Percentiles rank a stretch among this genome's conserved stretches.
Conservation (phyloP, 1,140 invertebrate species). For the Lucilia cuprina region DNA sequence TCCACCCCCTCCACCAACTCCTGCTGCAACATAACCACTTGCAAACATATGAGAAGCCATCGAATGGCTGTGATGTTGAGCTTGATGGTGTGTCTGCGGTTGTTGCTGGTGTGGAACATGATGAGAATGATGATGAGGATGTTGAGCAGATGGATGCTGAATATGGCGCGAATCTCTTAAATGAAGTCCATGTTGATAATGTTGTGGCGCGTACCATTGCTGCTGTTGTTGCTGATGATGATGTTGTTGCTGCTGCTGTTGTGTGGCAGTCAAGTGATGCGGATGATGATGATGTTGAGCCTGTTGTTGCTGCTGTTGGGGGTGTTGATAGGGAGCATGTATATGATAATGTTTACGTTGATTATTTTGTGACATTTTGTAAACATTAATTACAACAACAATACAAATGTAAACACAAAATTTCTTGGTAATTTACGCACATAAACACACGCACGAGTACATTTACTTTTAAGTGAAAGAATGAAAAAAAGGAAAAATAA, state of each 20-base stretch:
- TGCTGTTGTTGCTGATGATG: slow-evolving; percentile 35
- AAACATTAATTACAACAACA: neutral
- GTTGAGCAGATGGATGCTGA: slow-evolving; percentile 25
- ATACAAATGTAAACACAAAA: neutral
- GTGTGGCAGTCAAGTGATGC: slow-evolving; percentile 2
- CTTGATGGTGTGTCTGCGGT: neutral
- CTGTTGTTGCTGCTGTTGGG: slow-evolving; percentile 11
- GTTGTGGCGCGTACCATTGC: slow-evolving; percentile 19
- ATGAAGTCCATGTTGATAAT: slow-evolving; percentile 22
- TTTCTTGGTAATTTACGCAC: neutral
- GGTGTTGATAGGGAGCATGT: slow-evolving; percentile 26
- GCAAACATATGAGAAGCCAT: slow-evolving; percentile 7
- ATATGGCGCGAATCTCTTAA: slow-evolving; percentile 18
- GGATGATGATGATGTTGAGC: slow-evolving; percentile 18
- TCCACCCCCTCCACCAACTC: neutral
- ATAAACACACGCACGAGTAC: neutral
- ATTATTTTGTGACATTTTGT: slow-evolving; percentile 27
- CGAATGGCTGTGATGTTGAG: neutral
- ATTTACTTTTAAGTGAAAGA: neutral
- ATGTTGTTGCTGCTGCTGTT: slow-evolving; percentile 32
- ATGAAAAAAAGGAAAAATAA: neutral
- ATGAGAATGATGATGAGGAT: slow-evolving; percentile 6
- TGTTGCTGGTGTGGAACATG: neutral
- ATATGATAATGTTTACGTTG: slow-evolving; percentile 34
- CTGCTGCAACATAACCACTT: slow-evolving; percentile 14